Base-by-base conservation (phyloP, 2,113 vertebrate genomes). In the Astatotilapia flaviijosephi region DNA sequence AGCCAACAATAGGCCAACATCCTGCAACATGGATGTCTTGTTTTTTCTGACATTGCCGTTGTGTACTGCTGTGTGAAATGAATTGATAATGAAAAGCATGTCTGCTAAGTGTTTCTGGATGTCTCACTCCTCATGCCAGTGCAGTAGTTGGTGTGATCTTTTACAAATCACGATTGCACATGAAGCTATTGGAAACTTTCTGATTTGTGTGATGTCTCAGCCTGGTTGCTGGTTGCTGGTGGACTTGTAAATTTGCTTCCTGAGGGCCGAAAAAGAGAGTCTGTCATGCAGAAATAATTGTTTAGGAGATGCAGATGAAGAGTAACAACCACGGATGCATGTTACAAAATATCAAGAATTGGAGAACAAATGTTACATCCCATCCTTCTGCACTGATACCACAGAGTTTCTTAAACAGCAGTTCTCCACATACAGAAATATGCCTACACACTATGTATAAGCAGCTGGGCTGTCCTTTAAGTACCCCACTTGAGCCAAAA, bases 201-300 rank as follows among this genome's bases (percentile, higher is more conserved):
- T 75, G 40, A 75, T 55, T 55, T 80, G 33, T 35, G 19, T 13
- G 35, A 68, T 21, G 33, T 14, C 62, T 68, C 62, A 40, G n/a
- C 35, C 35, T 40, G 60, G 19, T 37, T 37, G 58, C 4, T 35
- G 58, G 60, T 35, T 12, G 11, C 62, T 68, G 62, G 19, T 68
- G 33, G 60, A 65, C 33, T 37, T 1, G 3, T 37, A n/a, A 37
- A 21, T 21, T 65, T 65, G 60, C 60, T 37, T 37, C 17, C 33
- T 0, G 19, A n/a, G 0, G 17, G 33, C 10, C 1, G 0, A 12
- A 21, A 37, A 21, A 37, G 11, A 19, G 17, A 5, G 33, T 65
- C 10, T 65, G 17, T 15, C 1, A 15, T 70, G 42, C 70, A 49
- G 23, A 31, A 75, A 75, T 75, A 28, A 49, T 31, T 0, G 15